Percentiles rank a stretch among this genome's conserved stretches.
phyloP scores from a whole-genome alignment of 2,888 invertebrate genomes.

The Cryptocephalus primarius region DNA sequence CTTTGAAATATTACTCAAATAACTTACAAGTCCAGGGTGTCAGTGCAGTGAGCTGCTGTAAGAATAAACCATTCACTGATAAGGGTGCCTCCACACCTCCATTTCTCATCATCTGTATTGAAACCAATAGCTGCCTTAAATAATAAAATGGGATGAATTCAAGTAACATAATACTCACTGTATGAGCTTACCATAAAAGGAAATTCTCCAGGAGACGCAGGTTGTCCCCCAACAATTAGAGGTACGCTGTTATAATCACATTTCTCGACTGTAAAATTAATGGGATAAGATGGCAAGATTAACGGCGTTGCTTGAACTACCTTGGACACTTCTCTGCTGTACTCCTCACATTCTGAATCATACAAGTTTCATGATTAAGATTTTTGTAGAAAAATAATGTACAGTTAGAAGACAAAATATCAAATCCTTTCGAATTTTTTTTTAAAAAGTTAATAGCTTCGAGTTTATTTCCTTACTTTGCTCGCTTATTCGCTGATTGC shows the following conservation, averaged over 20 bases:
- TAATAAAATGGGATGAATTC: neutral
- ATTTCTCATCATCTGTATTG: conserved; percentile 24
- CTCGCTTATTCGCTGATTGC: too few species aligned
- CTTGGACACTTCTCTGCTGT: conserved; percentile 39
- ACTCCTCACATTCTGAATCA: conserved; percentile 46
- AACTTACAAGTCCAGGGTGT: too few species aligned
- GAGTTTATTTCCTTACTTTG: too few species aligned
- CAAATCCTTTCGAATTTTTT: too few species aligned
- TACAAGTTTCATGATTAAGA: too few species aligned
- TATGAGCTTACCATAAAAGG: conserved; percentile 48
- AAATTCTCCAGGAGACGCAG: conserved; percentile 45
- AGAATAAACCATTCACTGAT: conserved; percentile 43
- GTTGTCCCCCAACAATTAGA: conserved; percentile 47
- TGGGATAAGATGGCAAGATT: conserved; percentile 38
- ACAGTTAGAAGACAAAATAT: too few species aligned
- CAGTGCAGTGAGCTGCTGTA: conserved; percentile 48
- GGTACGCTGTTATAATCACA: conserved; percentile 43
- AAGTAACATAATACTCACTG: neutral
- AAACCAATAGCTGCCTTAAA: conserved; percentile 37
- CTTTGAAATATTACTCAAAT: too few species aligned
- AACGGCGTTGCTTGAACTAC: conserved; percentile 44
- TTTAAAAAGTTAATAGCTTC: too few species aligned
- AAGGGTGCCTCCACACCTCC: conserved; percentile 46
- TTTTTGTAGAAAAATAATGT: too few species aligned
- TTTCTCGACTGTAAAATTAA: conserved; percentile 38